phyloP scores from a whole-genome alignment of 2,797 vertebrate genomes.

The Tamandua tetradactyla region DNA sequence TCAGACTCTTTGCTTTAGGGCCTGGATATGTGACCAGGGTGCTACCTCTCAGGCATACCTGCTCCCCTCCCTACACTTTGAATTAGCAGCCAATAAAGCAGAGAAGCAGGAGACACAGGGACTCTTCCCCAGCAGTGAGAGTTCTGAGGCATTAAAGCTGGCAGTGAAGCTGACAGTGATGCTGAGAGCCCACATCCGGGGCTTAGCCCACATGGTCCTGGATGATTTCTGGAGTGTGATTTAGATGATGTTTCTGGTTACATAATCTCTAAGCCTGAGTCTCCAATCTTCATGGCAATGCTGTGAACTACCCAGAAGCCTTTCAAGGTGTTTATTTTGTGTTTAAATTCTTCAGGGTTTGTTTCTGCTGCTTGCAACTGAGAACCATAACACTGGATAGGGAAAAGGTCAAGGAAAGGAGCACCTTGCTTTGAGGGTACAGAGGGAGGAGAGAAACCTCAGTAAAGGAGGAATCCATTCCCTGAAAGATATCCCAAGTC shows the following conservation, averaged over 20 bases:
- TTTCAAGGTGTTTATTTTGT: background rate
- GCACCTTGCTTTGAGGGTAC: background rate
- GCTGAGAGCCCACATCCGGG: background rate
- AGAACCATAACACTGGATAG: background rate
- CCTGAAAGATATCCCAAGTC: background rate
- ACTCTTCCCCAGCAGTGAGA: too few species aligned
- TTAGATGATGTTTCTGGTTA: background rate
- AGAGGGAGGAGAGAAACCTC: background rate
- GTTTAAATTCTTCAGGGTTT: background rate
- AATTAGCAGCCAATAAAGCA: background rate
- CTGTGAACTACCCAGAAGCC: background rate
- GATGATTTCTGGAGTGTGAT: background rate
- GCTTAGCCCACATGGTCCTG: background rate
- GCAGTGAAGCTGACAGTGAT: background rate
- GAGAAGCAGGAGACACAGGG: background rate
- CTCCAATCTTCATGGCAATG: background rate
- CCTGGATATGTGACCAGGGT: background rate
- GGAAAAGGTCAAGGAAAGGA: background rate
- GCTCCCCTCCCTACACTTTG: background rate
- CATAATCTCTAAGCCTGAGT: background rate
- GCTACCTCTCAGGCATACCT: background rate
- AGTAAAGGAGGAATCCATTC: background rate
- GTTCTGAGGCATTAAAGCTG: background rate
- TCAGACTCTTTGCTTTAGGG: background rate
- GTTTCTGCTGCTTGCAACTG: slow-evolving; percentile 4